Conservation (phyloP, 1,140 invertebrate species). For the Drosophila varians region DNA sequence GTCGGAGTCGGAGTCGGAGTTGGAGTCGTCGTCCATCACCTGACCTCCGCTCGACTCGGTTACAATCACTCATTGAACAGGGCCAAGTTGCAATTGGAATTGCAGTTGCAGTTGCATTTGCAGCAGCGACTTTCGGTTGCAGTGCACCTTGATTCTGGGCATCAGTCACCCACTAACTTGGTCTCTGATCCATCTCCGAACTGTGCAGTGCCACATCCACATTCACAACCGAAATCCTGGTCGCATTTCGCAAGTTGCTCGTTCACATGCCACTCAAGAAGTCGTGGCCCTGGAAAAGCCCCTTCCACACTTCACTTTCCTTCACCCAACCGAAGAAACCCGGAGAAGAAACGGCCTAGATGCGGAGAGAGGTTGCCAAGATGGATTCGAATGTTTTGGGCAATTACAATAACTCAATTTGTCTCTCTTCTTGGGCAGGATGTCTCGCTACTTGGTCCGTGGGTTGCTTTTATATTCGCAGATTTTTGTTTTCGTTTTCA, state of each 20-base stretch:
- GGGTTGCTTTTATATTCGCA: slow-evolving; percentile 19
- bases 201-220: slow-evolving; percentile 11
- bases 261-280: slow-evolving; percentile 80
- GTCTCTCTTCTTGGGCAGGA: slow-evolving; percentile 1
- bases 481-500: slow-evolving; percentile 54
- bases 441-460: slow-evolving; percentile 3
- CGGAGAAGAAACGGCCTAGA: neutral
- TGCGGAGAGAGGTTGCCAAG: slow-evolving; percentile 26
- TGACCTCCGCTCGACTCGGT: slow-evolving; percentile 64
- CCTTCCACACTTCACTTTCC: neutral
- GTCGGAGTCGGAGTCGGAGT: neutral
- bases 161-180: slow-evolving; percentile 75
- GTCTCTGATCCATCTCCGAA: slow-evolving; percentile 58
- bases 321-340: neutral
- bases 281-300: slow-evolving; percentile 69
- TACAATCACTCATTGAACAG: slow-evolving; percentile 66
- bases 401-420: slow-evolving; percentile 81
- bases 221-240: slow-evolving; percentile 16
- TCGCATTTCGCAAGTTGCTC: slow-evolving; percentile 53
- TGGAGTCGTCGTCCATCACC: slow-evolving; percentile 63
- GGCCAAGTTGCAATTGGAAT: slow-evolving; percentile 9
- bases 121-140: slow-evolving; percentile 58
- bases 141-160: slow-evolving; percentile 68
- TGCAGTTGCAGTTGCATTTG: slow-evolving; percentile 41
- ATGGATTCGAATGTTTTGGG: slow-evolving; percentile 76